Percentiles rank a stretch among this genome's conserved stretches.
phyloP scores from a whole-genome alignment of 2,888 invertebrate genomes.

The Boloria euphrosyne region DNA sequence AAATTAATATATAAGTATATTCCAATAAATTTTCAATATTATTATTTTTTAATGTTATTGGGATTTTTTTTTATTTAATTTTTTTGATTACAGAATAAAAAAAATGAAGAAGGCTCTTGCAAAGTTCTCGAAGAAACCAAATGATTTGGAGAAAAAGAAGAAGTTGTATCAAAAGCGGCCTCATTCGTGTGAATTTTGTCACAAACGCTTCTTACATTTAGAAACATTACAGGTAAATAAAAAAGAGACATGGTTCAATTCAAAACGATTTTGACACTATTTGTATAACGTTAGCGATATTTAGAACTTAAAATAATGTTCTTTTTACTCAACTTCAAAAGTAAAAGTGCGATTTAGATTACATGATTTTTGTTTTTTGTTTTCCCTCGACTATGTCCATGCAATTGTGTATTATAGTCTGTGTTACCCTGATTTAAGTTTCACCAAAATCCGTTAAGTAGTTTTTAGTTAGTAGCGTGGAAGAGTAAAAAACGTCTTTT shows the following conservation, averaged over 20 bases:
- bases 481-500: too few species aligned
- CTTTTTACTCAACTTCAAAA: too few species aligned
- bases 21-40: neutral
- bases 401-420: neutral
- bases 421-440: too few species aligned
- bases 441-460: too few species aligned
- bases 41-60: too few species aligned
- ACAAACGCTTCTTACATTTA: constrained; percentile 65
- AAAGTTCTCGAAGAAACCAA: constrained; percentile 46
- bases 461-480: too few species aligned
- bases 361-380: neutral
- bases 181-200: constrained; percentile 67
- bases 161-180: constrained; percentile 56
- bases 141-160: constrained; percentile 44
- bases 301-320: too few species aligned
- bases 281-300: too few species aligned
- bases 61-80: too few species aligned
- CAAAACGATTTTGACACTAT: neutral
- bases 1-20: neutral
- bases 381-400: neutral
- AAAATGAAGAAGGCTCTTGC: constrained; percentile 45
- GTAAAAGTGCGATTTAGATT: neutral
- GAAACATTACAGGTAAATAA: constrained; percentile 56
- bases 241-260: too few species aligned
- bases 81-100: constrained; percentile 29